phyloP scores from a whole-genome alignment of 1,140 invertebrate genomes.

The Oreohelix idahoensis region DNA sequence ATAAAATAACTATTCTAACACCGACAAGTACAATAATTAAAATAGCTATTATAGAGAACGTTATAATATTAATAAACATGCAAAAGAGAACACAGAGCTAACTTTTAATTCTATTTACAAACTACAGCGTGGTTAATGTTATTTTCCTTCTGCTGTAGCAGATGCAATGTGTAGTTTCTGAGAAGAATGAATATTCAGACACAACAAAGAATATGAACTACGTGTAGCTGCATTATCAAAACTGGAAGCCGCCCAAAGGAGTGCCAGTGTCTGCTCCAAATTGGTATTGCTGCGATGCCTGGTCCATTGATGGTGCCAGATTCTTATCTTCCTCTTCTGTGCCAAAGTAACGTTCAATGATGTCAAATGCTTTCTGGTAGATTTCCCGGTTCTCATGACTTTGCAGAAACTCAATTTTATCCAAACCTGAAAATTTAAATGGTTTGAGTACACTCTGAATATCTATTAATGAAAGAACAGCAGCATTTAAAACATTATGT shows the following conservation, averaged over 20 bases:
- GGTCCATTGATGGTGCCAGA: constrained; percentile 85
- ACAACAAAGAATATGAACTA: constrained; percentile 1
- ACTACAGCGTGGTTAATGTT: background rate
- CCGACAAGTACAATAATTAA: constrained; percentile 13
- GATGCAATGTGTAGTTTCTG: background rate
- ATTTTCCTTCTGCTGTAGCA: background rate
- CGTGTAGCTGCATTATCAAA: constrained; percentile 50
- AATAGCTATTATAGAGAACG: background rate
- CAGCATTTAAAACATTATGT: too few species aligned
- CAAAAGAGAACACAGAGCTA: constrained; percentile 9
- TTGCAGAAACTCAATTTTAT: constrained; percentile 96
- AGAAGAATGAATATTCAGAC: background rate
- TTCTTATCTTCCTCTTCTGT: constrained; percentile 85
- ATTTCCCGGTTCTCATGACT: constrained; percentile 98
- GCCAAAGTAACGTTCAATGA: constrained; percentile 98
- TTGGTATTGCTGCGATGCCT: constrained; percentile 81
- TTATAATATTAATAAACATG: constrained; percentile 14
- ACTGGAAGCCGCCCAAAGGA: constrained; percentile 67
- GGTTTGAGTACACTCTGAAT: too few species aligned
- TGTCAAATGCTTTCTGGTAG: constrained; percentile 96
- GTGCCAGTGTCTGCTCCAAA: constrained; percentile 68
- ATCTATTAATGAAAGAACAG: too few species aligned
- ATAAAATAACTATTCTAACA: constrained; percentile 16
- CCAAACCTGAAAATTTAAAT: constrained; percentile 78
- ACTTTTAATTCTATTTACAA: constrained; percentile 18